Evolutionary conservation across 2,797 vertebrate genomes (phyloP).

Genomic region (Cephalopachus bancanus): DNA sequence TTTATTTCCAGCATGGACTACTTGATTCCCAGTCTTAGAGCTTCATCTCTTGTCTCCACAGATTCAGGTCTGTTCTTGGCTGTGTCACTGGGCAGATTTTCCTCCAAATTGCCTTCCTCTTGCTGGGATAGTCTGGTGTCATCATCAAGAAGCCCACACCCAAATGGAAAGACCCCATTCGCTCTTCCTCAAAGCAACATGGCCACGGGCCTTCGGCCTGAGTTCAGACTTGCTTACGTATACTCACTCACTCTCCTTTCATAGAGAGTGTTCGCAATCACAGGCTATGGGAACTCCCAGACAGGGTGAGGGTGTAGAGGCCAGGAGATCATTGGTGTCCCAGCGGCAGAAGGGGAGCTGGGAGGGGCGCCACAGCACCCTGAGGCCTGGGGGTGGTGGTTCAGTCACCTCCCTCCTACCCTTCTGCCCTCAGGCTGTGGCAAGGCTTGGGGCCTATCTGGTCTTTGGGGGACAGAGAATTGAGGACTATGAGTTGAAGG

Average conservation of each 20-base stretch:
- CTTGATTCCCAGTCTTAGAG: neutral
- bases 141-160: neutral
- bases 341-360: no score
- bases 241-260: neutral
- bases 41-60: neutral
- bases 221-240: neutral
- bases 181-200: neutral
- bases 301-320: neutral
- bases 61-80: conserved; percentile 18
- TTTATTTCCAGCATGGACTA: neutral
- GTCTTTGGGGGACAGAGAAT: neutral
- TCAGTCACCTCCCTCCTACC: neutral
- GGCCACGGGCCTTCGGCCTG: neutral
- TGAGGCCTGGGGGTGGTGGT: neutral
- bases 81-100: neutral
- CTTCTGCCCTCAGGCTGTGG: neutral
- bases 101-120: neutral
- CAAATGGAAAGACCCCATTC: neutral
- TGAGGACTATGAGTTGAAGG: neutral
- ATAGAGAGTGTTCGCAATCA: neutral
- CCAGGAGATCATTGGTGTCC: neutral
- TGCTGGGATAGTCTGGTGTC: neutral
- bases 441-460: neutral
- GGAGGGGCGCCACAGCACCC: neutral
- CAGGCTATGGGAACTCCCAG: neutral